Percentiles rank a stretch among this genome's conserved stretches.
Evolutionary conservation across 2,113 vertebrate genomes (phyloP).

Genomic region (Cyanoderma ruficeps): DNA sequence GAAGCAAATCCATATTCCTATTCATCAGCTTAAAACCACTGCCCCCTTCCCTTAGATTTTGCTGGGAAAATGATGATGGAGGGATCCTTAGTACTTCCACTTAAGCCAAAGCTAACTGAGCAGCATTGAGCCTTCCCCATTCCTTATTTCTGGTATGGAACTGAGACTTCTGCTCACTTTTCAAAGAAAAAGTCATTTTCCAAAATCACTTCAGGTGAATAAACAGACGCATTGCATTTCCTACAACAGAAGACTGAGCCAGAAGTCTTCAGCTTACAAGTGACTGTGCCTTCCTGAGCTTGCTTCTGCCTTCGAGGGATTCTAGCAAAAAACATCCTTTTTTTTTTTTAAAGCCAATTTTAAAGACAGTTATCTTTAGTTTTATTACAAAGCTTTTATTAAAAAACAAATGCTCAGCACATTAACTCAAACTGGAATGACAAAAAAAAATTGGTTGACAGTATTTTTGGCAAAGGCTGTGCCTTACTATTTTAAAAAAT

Average conservation of each 20-base stretch:
- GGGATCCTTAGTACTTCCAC: neutral
- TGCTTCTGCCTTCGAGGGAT: neutral
- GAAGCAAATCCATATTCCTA: neutral
- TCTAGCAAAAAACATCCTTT: neutral
- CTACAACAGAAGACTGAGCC: neutral
- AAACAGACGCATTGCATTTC: neutral
- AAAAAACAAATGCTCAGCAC: slow-evolving; percentile 85
- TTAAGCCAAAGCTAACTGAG: neutral
- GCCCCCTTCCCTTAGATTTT: neutral
- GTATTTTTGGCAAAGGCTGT: slow-evolving; percentile 77
- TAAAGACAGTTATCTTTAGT: slow-evolving; percentile 34
- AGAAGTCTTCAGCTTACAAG: neutral
- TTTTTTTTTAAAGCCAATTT: neutral
- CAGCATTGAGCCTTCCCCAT: neutral
- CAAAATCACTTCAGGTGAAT: neutral
- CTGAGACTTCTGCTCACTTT: neutral
- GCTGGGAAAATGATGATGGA: neutral
- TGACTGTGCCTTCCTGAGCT: neutral
- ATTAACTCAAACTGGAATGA: slow-evolving; percentile 84
- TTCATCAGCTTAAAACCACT: neutral
- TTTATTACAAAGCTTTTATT: slow-evolving; percentile 89
- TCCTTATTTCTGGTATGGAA: neutral
- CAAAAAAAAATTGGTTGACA: slow-evolving; percentile 70
- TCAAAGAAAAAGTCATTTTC: neutral
- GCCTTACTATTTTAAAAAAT: slow-evolving; percentile 76